Evolutionary conservation across 2,797 vertebrate genomes (phyloP).

Genomic region (Champsocephalus esox): DNA sequence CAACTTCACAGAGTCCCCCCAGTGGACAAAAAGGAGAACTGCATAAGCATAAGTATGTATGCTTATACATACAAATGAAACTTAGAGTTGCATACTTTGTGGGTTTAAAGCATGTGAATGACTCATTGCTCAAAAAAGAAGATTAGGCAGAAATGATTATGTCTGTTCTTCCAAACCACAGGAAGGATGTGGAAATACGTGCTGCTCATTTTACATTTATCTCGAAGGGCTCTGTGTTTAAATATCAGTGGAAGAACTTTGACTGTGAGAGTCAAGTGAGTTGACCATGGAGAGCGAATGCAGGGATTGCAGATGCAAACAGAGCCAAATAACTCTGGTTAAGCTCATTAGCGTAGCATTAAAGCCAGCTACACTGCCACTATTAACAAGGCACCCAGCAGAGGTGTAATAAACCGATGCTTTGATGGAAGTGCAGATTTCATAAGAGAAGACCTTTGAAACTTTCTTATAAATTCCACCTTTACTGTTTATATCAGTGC

Average conservation of each 20-base stretch:
- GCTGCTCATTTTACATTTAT: slow-evolving; percentile 50
- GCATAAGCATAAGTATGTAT: not conserved
- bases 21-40: slow-evolving; percentile 58
- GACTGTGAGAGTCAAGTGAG: slow-evolving; percentile 3
- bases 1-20: slow-evolving; percentile 64
- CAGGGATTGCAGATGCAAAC: slow-evolving; percentile 42
- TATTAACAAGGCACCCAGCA: slow-evolving; percentile 58
- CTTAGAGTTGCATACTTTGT: slow-evolving; percentile 26
- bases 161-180: slow-evolving; percentile 55
- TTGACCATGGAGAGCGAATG: slow-evolving; percentile 10
- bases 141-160: slow-evolving; percentile 10
- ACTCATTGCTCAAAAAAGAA: slow-evolving; percentile 36
- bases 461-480: not conserved
- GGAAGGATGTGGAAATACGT: slow-evolving; percentile 59
- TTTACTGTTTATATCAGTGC: not conserved
- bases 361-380: slow-evolving; percentile 63
- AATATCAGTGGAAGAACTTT: slow-evolving; percentile 40
- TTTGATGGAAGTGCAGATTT: slow-evolving; percentile 12
- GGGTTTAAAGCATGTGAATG: slow-evolving; percentile 33
- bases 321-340: slow-evolving; percentile 63
- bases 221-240: slow-evolving; percentile 29
- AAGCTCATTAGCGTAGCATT: slow-evolving; percentile 74
- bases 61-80: slow-evolving; percentile 39
- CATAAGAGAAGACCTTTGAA: slow-evolving; percentile 18
- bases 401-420: slow-evolving; percentile 37